Percentiles rank a stretch among this genome's conserved stretches.
Conservation (phyloP, 2,797 vertebrate species). For the Distichodus sexfasciatus region DNA sequence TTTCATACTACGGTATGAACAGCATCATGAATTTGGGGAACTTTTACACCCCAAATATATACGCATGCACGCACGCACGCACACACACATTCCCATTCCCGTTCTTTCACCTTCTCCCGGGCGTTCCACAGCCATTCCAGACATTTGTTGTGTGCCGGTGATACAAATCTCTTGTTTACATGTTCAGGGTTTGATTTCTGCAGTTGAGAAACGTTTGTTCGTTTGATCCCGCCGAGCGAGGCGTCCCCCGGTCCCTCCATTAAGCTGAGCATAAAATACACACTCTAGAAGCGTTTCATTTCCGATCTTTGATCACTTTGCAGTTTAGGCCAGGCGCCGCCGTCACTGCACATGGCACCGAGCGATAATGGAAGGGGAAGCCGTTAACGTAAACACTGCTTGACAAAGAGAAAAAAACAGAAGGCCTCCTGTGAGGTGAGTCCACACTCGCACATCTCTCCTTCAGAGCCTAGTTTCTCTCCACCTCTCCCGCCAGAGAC, state of each 20-base stretch:
- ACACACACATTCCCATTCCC: not conserved
- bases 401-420: conserved; percentile 33
- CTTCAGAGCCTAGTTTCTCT: conserved; percentile 17
- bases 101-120: conserved; percentile 9
- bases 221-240: conserved; percentile 28
- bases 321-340: conserved; percentile 48
- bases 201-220: conserved; percentile 37
- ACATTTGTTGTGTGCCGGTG: conserved; percentile 26
- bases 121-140: conserved; percentile 21
- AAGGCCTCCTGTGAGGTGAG: conserved; percentile 25
- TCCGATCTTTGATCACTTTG: conserved; percentile 47
- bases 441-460: conserved; percentile 17
- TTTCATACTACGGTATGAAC: too few species aligned
- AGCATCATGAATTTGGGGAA: too few species aligned
- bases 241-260: conserved; percentile 25
- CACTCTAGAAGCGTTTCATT: conserved; percentile 41
- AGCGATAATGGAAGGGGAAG: conserved; percentile 48
- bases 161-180: conserved; percentile 48
- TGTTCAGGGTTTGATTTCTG: conserved; percentile 37
- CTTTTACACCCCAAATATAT: too few species aligned
- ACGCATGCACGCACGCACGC: not conserved
- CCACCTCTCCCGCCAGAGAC: conserved; percentile 2
- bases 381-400: conserved; percentile 49
- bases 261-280: conserved; percentile 42
- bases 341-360: conserved; percentile 37